These are phyloP conservation scores for Lichenostomus cassidix DNA, from an alignment of 2,113 vertebrate genomes.

Conservation along the genomic window DNA sequence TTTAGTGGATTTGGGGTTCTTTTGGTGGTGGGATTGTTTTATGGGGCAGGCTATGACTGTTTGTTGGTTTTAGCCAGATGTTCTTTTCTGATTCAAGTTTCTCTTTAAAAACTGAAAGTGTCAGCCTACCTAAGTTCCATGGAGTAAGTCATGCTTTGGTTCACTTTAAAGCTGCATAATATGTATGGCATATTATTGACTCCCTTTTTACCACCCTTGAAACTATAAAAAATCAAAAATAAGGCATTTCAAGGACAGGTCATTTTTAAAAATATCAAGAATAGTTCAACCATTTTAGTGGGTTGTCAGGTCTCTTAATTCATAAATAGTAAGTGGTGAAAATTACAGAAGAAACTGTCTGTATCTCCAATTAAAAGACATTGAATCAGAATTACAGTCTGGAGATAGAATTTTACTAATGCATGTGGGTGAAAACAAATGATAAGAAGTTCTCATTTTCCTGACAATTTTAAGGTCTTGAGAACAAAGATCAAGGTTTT, in stretches of 20 bases:
- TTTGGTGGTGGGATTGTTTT: background rate
- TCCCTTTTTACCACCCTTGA: background rate
- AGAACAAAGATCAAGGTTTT: constrained; percentile 15
- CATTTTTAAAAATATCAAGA: background rate
- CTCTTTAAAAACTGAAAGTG: background rate
- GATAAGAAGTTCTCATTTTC: background rate
- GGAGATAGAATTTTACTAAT: background rate
- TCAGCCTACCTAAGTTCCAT: background rate
- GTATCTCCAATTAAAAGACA: constrained; percentile 19
- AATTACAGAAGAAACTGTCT: background rate
- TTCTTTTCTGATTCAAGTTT: background rate
- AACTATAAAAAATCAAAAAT: background rate
- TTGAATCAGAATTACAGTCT: background rate
- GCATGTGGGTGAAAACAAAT: background rate
- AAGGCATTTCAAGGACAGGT: background rate
- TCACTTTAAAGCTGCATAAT: background rate
- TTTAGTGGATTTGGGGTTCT: background rate
- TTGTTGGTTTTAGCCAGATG: background rate
- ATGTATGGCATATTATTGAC: background rate
- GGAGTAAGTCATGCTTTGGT: background rate
- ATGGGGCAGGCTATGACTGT: background rate
- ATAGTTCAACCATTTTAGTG: background rate
- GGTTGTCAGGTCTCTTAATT: background rate
- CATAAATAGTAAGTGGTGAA: background rate
- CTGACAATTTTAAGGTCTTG: background rate